phyloP scores from a whole-genome alignment of 92 coral and sea anemone species.

The Nematostella vectensis region DNA sequence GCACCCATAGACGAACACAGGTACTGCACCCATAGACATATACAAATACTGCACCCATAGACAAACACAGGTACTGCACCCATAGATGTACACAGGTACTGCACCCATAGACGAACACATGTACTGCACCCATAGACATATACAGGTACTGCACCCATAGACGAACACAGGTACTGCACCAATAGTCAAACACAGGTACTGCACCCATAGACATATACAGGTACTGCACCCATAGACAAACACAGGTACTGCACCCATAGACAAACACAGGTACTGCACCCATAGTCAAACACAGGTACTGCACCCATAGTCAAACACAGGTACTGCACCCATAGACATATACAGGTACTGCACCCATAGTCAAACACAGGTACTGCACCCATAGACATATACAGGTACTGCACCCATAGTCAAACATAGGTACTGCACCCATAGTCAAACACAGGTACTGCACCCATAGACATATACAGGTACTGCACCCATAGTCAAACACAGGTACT shows the following conservation, averaged over 20 bases:
- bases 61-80: slow-evolving; percentile 26
- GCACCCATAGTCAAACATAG: too few relatives aligned
- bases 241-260: slow-evolving; percentile 68
- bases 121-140: slow-evolving; percentile 78
- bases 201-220: too few relatives aligned
- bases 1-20: too few relatives aligned
- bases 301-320: too few relatives aligned
- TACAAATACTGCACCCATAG: slow-evolving; percentile 67
- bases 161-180: slow-evolving; percentile 28
- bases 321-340: slow-evolving; percentile 78
- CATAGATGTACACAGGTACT: not conserved
- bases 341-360: slow-evolving; percentile 69
- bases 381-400: not conserved
- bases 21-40: slow-evolving; percentile 78
- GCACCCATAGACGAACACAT: too few relatives aligned
- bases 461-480: slow-evolving; percentile 26
- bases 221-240: slow-evolving; percentile 79
- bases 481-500: not conserved
- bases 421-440: slow-evolving; percentile 79
- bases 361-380: slow-evolving; percentile 27
- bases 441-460: slow-evolving; percentile 68
- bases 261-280: slow-evolving; percentile 26
- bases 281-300: not conserved
- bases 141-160: slow-evolving; percentile 69
- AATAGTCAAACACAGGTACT: not conserved